These are phyloP conservation scores for Patella depressa DNA, from an alignment of 2,888 invertebrate species.

Conservation along the genomic window DNA sequence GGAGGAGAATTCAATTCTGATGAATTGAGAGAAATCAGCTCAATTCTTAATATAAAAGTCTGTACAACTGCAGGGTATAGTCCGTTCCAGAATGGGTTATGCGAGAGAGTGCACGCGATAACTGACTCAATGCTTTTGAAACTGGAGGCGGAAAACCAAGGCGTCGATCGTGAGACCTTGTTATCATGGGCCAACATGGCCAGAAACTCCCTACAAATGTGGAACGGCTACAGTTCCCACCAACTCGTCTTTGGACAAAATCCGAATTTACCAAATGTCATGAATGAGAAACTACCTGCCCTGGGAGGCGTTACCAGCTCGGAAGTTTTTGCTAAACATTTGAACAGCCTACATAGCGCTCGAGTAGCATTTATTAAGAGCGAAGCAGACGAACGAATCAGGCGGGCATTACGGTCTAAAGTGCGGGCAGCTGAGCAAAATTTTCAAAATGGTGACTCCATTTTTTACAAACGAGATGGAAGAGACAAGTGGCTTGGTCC, in stretches of 20 bases:
- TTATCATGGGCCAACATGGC: slow-evolving; percentile 25
- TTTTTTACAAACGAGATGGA: slow-evolving; percentile 12
- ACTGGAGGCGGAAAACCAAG: slow-evolving; percentile 15
- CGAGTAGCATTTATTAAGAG: slow-evolving; percentile 3
- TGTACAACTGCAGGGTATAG: slow-evolving; percentile 25
- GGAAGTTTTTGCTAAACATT: slow-evolving; percentile 8
- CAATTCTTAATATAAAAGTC: slow-evolving; percentile 15
- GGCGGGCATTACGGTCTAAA: slow-evolving; percentile 6
- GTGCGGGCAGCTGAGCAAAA: slow-evolving; percentile 11
- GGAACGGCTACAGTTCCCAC: slow-evolving; percentile 20
- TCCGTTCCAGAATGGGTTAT: slow-evolving; percentile 14
- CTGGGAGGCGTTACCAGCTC: background rate
- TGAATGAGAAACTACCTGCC: slow-evolving; percentile 5
- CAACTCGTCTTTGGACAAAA: slow-evolving; percentile 15
- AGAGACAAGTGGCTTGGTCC: slow-evolving; percentile 5
- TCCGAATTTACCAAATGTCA: slow-evolving; percentile 6
- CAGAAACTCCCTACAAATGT: slow-evolving; percentile 17
- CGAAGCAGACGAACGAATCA: slow-evolving; percentile 13
- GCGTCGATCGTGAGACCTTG: background rate
- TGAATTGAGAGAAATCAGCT: slow-evolving; percentile 14
- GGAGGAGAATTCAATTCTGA: background rate
- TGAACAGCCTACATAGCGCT: background rate
- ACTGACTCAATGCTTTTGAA: slow-evolving; percentile 23
- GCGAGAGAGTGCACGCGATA: slow-evolving; percentile 25
- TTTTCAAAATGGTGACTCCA: slow-evolving; percentile 11